phyloP scores from a whole-genome alignment of 2,113 vertebrate species.

The Pseudonaja textilis region DNA sequence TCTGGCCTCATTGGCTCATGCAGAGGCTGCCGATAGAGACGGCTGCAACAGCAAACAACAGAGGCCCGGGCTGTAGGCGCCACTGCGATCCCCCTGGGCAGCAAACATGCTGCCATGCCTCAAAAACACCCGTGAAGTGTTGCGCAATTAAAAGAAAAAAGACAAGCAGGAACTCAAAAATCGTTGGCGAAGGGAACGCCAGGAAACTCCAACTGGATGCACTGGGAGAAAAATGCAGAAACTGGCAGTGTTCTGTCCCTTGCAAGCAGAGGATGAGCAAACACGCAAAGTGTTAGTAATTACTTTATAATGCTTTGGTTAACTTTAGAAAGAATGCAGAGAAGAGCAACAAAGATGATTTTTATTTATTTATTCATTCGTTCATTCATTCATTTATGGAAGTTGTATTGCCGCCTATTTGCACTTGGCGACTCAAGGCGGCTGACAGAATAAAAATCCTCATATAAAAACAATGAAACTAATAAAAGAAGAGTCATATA shows the following conservation, averaged over 20 bases:
- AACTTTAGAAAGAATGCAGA: not conserved
- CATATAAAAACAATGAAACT: too few species aligned
- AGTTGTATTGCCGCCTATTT: too few species aligned
- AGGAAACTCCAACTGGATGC: rapidly evolving
- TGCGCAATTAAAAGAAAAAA: not conserved
- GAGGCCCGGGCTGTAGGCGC: constrained; percentile 35
- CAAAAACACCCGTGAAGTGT: constrained; percentile 13
- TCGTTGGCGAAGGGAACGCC: rapidly evolving
- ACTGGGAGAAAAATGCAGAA: not conserved
- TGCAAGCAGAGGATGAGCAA: rapidly evolving
- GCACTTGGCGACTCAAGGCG: too few species aligned
- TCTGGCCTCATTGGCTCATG: constrained; percentile 78
- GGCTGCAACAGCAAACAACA: constrained; percentile 53
- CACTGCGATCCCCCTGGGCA: constrained; percentile 40
- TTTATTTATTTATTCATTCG: too few species aligned
- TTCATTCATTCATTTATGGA: too few species aligned
- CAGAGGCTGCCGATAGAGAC: constrained; percentile 67
- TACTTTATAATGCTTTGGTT: not conserved
- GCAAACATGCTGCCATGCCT: constrained; percentile 42
- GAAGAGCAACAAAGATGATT: not conserved
- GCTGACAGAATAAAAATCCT: too few species aligned
- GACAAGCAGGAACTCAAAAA: not conserved
- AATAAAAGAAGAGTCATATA: too few species aligned
- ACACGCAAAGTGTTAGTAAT: not conserved
- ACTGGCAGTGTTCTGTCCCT: rapidly evolving